phyloP scores from a whole-genome alignment of 2,888 invertebrate species.

The Listrodromus nycthemerus region DNA sequence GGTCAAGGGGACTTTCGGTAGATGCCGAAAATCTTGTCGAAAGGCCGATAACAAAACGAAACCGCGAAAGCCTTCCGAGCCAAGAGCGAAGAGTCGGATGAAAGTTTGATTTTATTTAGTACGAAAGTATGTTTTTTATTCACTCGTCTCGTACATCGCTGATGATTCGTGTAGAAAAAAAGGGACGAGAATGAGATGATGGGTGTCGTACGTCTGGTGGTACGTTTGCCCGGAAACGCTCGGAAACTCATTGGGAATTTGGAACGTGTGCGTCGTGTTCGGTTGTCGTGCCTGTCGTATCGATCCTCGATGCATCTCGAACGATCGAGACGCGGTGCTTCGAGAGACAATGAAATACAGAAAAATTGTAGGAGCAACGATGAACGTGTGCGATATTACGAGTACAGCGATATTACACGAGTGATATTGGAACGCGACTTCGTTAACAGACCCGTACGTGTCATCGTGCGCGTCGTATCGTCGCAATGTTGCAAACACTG shows the following conservation, averaged over 20 bases:
- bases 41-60: constrained; percentile 72
- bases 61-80: constrained; percentile 71
- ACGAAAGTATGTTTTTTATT: neutral
- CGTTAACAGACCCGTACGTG: constrained; percentile 33
- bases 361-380: neutral
- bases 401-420: no score
- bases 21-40: constrained; percentile 68
- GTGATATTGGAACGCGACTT: constrained; percentile 50
- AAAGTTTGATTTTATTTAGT: neutral
- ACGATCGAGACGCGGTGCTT: constrained; percentile 40
- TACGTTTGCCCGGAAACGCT: constrained; percentile 35
- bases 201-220: constrained; percentile 53
- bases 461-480: no score
- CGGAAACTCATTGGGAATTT: constrained; percentile 44
- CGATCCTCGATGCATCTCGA: constrained; percentile 12
- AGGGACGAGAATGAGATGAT: constrained; percentile 28
- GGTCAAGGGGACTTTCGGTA: constrained; percentile 66
- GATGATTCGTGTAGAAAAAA: neutral
- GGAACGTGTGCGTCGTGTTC: neutral
- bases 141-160: no score
- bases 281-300: neutral
- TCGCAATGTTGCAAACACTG: constrained; percentile 22
- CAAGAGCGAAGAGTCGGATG: constrained; percentile 67
- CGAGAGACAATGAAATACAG: constrained; percentile 13
- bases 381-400: constrained; percentile 8